Evolutionary conservation across 2,113 vertebrate genomes (phyloP), one percentile per base, ranked within the genome.

Genomic region (Podarcis muralis): DNA sequence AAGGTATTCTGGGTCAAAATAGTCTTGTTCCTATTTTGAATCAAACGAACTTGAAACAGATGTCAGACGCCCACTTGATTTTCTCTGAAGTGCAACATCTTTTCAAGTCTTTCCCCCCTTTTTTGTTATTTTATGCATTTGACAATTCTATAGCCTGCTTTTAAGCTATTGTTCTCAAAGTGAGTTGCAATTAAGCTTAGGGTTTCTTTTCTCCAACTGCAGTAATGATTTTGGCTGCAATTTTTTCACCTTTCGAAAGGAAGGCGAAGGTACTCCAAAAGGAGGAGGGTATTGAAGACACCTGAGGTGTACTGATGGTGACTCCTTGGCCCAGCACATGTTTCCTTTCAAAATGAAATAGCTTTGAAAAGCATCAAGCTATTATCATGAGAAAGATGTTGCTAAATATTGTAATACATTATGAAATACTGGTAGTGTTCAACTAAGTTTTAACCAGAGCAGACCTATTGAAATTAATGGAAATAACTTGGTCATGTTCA

Each of bases 1-100:
- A 48, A 53, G 20, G 11, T 6, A 84, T 48, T 57, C 4, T 4
- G 3, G 11, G 0, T 0, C 1, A 2, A 0, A 8, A 7, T 22
- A 53, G 43, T 72, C 20, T 53, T 5, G 43, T n/a, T 32, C 3
- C 15, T 22, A 72, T n/a, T 72, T 69, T 20, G 40, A 71, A 23
- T 40, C 27, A 62, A 86, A 59, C 53, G 5, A 20, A 16, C 53
- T 4, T 65, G 80, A 75, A 83, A 62, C 75, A 80, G n/a, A 84
- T 84, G 48, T 48, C 25, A 16, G 25, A 0, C 25, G 18, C 68
- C 37, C 7, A 57, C 53, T 32, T 72, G 71, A 4, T 72, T 76
- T 76, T 25, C 37, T 20, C 32, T n/a, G 22, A 75, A 75, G 6
- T 23, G 57, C 15, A 62, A 22, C n/a, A 9, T 81, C 32, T 25